Evolutionary conservation across 2,113 vertebrate species (phyloP), one percentile per base, ranked within the genome.

Genomic region (Erinaceus europaeus): DNA sequence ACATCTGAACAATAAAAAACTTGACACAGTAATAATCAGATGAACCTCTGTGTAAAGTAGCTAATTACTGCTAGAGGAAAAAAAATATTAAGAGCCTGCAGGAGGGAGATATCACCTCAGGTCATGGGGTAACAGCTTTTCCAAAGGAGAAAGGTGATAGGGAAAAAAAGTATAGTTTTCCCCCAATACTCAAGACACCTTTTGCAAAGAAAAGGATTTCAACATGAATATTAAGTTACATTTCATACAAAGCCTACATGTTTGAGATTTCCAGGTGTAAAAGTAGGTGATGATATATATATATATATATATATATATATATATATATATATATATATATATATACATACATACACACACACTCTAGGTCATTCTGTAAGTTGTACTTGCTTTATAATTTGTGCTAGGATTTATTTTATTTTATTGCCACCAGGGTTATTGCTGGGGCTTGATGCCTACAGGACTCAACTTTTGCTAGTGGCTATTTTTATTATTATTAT

Each of bases 1-100:
- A 65, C 5, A 80, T 79, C 72, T 77, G 65, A 34, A 12, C 23
- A 83, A 80, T 42, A 42, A 89, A 92, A 76, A 89, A 85, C 0
- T 0, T 21, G 62, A 78, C 81, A 32, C 84, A 76, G 62, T 82
- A 89, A 90, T 85, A 92, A 88, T 79, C 81, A 84, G 87, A 73
- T 73, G 75, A 13, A 14, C 86, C 59, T 75, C 34, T 77, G 29
- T 12, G 72, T 87, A 84, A 89, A 67, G 14, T 52, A 75, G 42
- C 34, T 82, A 82, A 87, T 87, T 64, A 91, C 65, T 29, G 0
- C 61, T 82, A 85, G 55, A 50, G n/a, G 82, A 20, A 23, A 68
- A 61, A 25, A 85, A 80, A 78, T 21, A 52, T 74, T 46, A 82
- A 85, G 34, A 0, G 2, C 20, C 78, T 36, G 17, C 8, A 72